Percentiles rank a stretch among this genome's conserved stretches.
phyloP scores from a whole-genome alignment of 2,797 vertebrate genomes.

The Novumbra hubbsi region DNA sequence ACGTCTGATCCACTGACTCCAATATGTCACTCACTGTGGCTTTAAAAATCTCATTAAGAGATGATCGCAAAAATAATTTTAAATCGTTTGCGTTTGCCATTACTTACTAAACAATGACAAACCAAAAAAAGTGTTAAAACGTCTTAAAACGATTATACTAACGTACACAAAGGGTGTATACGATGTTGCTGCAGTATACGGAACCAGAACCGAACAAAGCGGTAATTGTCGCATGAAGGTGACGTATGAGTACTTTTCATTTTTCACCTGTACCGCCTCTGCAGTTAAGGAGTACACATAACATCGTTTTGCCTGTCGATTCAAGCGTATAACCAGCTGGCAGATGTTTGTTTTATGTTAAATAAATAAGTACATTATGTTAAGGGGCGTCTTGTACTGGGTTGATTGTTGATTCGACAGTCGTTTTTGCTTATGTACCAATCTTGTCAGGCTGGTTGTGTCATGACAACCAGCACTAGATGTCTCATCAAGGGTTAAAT shows the following conservation, averaged over 20 bases:
- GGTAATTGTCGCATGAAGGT: constrained; percentile 36
- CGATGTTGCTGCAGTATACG: constrained; percentile 53
- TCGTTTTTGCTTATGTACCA: background rate
- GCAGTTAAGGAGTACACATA: constrained; percentile 14
- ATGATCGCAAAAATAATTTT: constrained; percentile 68
- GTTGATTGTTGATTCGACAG: background rate
- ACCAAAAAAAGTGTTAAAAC: background rate
- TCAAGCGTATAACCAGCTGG: background rate
- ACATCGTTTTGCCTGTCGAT: background rate
- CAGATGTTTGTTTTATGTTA: background rate
- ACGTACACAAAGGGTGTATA: constrained; percentile 36
- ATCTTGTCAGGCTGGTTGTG: background rate
- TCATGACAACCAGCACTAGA: background rate
- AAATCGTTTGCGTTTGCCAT: constrained; percentile 65
- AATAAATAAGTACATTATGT: background rate
- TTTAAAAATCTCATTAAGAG: constrained; percentile 75
- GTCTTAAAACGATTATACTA: constrained; percentile 6
- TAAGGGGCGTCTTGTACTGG: background rate
- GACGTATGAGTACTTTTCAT: constrained; percentile 30
- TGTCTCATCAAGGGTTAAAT: background rate
- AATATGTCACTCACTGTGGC: constrained; percentile 75
- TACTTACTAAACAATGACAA: background rate
- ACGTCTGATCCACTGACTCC: constrained; percentile 72
- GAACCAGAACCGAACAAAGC: constrained; percentile 65
- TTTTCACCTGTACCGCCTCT: constrained; percentile 30